A percentile compares a stretch with the other conserved stretches of the same genome.
These are phyloP conservation scores for Epinephelus moara DNA, from an alignment of 2,113 vertebrate species.

Conservation along the genomic window DNA sequence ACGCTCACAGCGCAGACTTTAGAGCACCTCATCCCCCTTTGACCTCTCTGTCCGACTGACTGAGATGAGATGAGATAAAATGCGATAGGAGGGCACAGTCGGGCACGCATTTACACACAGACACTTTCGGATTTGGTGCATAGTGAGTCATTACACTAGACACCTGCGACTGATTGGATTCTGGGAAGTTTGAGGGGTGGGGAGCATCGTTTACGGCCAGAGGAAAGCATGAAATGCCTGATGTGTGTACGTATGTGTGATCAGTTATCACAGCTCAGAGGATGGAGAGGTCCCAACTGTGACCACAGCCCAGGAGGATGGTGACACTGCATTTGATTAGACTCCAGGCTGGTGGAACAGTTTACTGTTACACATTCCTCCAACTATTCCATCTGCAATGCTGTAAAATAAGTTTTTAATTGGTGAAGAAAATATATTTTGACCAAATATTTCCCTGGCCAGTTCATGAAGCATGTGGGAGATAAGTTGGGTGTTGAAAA, in stretches of 20 bases:
- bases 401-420: slow-evolving; percentile 41
- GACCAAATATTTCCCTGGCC: slow-evolving; percentile 31
- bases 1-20: slow-evolving; percentile 21
- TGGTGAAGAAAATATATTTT: slow-evolving; percentile 40
- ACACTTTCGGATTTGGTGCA: slow-evolving; percentile 14
- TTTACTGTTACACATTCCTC: slow-evolving; percentile 25
- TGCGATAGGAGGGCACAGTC: slow-evolving; percentile 12
- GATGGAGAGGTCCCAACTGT: slow-evolving; percentile 24
- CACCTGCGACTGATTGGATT: slow-evolving; percentile 34
- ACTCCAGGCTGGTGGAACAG: slow-evolving; percentile 16
- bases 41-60: slow-evolving; percentile 27
- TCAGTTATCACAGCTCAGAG: slow-evolving; percentile 6
- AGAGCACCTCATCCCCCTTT: slow-evolving; percentile 42
- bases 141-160: slow-evolving; percentile 49
- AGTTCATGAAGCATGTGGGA: slow-evolving; percentile 57
- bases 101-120: slow-evolving; percentile 10
- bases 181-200: slow-evolving; percentile 12
- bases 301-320: neutral
- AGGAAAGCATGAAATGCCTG: slow-evolving; percentile 24
- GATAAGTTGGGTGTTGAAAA: slow-evolving; percentile 55
- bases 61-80: slow-evolving; percentile 23
- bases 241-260: slow-evolving; percentile 2
- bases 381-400: slow-evolving; percentile 6
- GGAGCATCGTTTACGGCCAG: neutral
- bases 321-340: slow-evolving; percentile 38